A percentile compares a stretch with the other conserved stretches of the same genome.
These are phyloP conservation scores for Metalampra italica DNA, from an alignment of 2,888 invertebrate species.

Conservation along the genomic window DNA sequence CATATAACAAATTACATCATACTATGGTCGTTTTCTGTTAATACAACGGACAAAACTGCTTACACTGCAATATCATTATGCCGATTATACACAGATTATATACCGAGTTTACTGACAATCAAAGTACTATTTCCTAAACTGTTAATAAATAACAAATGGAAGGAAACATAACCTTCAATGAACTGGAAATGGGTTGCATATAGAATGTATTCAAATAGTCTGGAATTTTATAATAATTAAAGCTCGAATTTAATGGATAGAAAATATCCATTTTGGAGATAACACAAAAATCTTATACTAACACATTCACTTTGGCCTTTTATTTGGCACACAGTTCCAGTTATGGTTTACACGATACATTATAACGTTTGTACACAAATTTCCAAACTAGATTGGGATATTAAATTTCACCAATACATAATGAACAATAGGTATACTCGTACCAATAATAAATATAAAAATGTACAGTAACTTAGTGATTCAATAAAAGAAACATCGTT, in stretches of 20 bases:
- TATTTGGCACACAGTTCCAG: slow-evolving; percentile 53
- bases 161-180: slow-evolving; percentile 27
- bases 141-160: slow-evolving; percentile 28
- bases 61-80: slow-evolving; percentile 37
- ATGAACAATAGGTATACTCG: not conserved
- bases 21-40: slow-evolving; percentile 49
- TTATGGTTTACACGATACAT: slow-evolving; percentile 41
- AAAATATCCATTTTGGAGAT: slow-evolving; percentile 48
- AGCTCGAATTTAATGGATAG: slow-evolving; percentile 71
- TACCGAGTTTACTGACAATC: slow-evolving; percentile 41
- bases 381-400: slow-evolving; percentile 33
- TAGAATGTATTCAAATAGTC: slow-evolving; percentile 45
- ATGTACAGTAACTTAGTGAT: slow-evolving; percentile 4
- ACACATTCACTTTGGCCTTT: slow-evolving; percentile 45
- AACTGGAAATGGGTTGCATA: slow-evolving; percentile 29
- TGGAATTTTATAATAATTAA: slow-evolving; percentile 73
- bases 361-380: slow-evolving; percentile 44
- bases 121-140: slow-evolving; percentile 42
- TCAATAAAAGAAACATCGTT: slow-evolving; percentile 19
- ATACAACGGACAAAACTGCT: slow-evolving; percentile 40
- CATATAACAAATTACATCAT: slow-evolving; percentile 60
- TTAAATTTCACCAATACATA: slow-evolving; percentile 25
- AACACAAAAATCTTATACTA: slow-evolving; percentile 52
- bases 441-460: slow-evolving; percentile 2
- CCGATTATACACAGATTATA: slow-evolving; percentile 44